Evolutionary conservation across 2,888 invertebrate genomes (phyloP).

Genomic region (Neoscelio sp.): DNA sequence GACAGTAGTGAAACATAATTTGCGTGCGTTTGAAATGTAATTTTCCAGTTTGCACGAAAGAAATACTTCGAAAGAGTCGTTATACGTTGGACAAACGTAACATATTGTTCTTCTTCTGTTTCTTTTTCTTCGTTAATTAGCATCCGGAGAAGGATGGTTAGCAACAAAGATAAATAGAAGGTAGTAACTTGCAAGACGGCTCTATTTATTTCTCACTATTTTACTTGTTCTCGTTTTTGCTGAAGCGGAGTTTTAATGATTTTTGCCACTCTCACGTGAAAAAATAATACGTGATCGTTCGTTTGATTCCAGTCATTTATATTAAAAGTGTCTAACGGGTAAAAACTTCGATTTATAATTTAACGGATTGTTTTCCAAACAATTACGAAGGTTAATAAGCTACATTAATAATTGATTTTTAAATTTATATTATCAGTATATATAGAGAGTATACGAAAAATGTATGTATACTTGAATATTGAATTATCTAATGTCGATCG

Average conservation of each 20-base stretch:
- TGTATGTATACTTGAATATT: too few species aligned
- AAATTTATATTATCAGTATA: too few species aligned
- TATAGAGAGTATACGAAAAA: too few species aligned
- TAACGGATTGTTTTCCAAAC: too few species aligned
- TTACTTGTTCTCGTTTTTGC: slow-evolving; percentile 14
- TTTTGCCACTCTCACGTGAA: slow-evolving; percentile 40
- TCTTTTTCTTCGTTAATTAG: slow-evolving; percentile 56
- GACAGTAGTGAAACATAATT: slow-evolving; percentile 17
- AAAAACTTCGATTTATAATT: too few species aligned
- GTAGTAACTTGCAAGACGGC: slow-evolving; percentile 48
- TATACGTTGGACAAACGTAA: slow-evolving; percentile 21
- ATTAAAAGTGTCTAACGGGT: too few species aligned
- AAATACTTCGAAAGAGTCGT: slow-evolving; percentile 34
- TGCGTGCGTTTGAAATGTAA: slow-evolving; percentile 16
- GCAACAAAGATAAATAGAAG: slow-evolving; percentile 65
- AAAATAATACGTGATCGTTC: slow-evolving; percentile 19
- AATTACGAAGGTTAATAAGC: too few species aligned
- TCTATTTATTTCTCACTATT: slow-evolving; percentile 53
- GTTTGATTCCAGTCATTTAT: slow-evolving; percentile 1
- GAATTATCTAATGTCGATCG: too few species aligned
- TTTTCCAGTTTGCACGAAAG: slow-evolving; percentile 21
- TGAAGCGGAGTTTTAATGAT: slow-evolving; percentile 41
- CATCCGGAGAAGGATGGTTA: slow-evolving; percentile 61
- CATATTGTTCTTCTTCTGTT: slow-evolving; percentile 7
- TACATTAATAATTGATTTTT: too few species aligned